Evolutionary conservation across 2,888 invertebrate species (phyloP), one percentile per base, ranked within the genome.

Genomic region (Drosophila mimica): DNA sequence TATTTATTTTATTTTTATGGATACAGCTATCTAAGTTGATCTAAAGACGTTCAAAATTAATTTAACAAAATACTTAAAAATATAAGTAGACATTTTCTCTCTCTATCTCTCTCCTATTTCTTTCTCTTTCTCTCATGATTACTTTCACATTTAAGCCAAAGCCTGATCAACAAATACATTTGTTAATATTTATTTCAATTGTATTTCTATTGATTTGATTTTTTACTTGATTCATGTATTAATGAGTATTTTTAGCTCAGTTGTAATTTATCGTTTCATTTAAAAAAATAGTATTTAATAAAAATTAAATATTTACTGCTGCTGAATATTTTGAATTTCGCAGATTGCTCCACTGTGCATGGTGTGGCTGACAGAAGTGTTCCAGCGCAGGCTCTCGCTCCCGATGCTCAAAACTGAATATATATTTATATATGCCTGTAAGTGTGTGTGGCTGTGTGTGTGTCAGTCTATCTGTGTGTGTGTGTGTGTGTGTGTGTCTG

Each of bases 361-460:
- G 25, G 56, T 31, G 11, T 30, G 36, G 28, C 64, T 54, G 64
- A 38, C 20, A 53, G 62, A 46, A 59, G 40, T 67, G 64, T 74
- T 70, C 63, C 54, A 67, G 67, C 73, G 56, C 65, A 62, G 64
- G 31, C 36, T 48, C 58, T 54, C 13, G 65, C 56, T 73, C 73
- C 79, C 68, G 75, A 70, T 81, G 79, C 78, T 81, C 69, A 75
- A 70, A 73, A 74, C 66, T 79, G 62, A 54, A 36, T 38, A 15
- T 25, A 57, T 43, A 20, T 30, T 20, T 68, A 25, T 69, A 38
- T 58, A 20, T 46, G 31, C 1, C 7, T 31, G 31, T 31, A 7
- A 7, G 31, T 31, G 31, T 31, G 0, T 31, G 7, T 31, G 31
- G 7, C 1, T 31, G 31, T 31, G 31, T 31, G 31, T 31, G 8